Evolutionary conservation across 2,888 invertebrate genomes (phyloP), one percentile per base, ranked within the genome.

Genomic region (Incurvaria masculella): DNA sequence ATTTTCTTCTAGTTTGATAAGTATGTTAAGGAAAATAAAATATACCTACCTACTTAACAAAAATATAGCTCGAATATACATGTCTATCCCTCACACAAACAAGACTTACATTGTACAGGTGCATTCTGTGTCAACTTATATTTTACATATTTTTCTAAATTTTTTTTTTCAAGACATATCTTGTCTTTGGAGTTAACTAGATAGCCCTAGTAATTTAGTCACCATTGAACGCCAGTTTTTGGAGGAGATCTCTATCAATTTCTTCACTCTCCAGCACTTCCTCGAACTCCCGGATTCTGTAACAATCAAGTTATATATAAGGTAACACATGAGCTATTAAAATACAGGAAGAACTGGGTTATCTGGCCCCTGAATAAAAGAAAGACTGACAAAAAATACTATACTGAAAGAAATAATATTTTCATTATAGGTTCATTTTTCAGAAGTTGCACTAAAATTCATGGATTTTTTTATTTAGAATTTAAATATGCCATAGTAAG

Each of bases 201-300:
- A 27, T 27, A 10, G 27, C 27, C 27, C 27, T 10, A 10, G 8
- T 27, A 20, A 16, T n/a, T 20, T 23, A 20, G 49, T 69, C 79
- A 93, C 94, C 94, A 73, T 89, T 86, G 62, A 93, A 94, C 57
- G 91, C 87, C 46, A 92, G 66, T 60, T 80, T 82, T 60, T 84
- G 82, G 14, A 95, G 71, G 55, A 81, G 73, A 46, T 78, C 78
- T 49, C 89, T 68, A 63, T 93, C 84, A 57, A 95, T 85, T 48
- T 83, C 81, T 57, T 91, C 88, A 54, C 82, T 72, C 11, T 81
- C 72, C 21, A 94, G 71, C 41, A 87, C 66, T 54, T 88, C 85
- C 66, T 93, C 87, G 64, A 94, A 91, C 59, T 89, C 87, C 72
- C 87, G 87, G 55, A 94, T 82, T 65, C 93, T 93, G 68, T 20